Base-by-base conservation (phyloP, 2,888 invertebrate genomes). In the Heteropelma amictum region DNA sequence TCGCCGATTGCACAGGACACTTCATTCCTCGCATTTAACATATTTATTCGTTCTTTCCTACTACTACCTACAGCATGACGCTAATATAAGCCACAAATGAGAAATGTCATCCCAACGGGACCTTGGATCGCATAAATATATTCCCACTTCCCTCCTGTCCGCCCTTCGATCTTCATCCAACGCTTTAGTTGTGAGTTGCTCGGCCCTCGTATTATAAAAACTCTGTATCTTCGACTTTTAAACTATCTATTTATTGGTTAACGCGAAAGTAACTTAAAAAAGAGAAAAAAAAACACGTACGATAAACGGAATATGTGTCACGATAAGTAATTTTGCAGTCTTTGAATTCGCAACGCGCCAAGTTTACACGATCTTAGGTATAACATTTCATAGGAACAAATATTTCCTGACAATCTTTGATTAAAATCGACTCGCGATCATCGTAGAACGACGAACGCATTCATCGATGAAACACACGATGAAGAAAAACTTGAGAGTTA, bases 351-450 rank as follows among this genome's bases (percentile, higher is more conserved):
- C 35, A 21, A 54, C 53, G 65, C 54, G 64, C 69, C 42, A 33
- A 70, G 60, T 74, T 74, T 54, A 49, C 53, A 61, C 45, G 60
- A 54, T 74, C 69, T 69, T 53, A 68, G 45, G 35, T 53, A 70
- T 42, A 61, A 61, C 65, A 75, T 63, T 75, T 71, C 56, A 72
- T 78, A 76, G 74, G 61, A 77, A 72, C 65, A 70, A 72, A 75
- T 72, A 70, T 77, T 78, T 77, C 70, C 75, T 63, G 77, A 78
- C 78, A 78, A 77, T 78, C 78, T 77, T 70, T 71, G n/a, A n/a
- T n/a, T n/a, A n/a, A n/a, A n/a, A 72, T 51, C 70, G 45, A 71
- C 63, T 67, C 47, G 19, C n/a, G 64, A 76, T 70, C 56, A 67
- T 67, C n/a, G 70, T 47, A 70, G 61, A 65, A 23, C 17, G 14